These are phyloP conservation scores for Chauna torquata DNA, from an alignment of 2,113 vertebrate species.

Conservation along the genomic window DNA sequence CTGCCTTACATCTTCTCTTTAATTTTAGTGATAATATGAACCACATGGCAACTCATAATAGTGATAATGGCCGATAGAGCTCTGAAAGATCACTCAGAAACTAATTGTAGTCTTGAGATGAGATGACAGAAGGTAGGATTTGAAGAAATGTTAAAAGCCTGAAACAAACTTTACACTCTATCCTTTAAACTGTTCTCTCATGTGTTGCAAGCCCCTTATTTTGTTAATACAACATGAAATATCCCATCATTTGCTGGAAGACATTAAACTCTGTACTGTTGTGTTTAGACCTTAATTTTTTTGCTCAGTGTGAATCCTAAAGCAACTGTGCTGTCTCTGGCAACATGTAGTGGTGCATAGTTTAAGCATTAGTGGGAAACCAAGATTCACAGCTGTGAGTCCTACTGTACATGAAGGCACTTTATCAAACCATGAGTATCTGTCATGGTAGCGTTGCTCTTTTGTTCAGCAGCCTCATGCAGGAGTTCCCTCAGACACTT, in stretches of 20 bases:
- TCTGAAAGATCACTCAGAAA: background rate
- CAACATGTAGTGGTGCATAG: background rate
- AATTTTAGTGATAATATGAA: slow-evolving; percentile 50
- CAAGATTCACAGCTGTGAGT: background rate
- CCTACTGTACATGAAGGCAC: background rate
- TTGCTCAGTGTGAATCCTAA: background rate
- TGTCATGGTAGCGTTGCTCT: background rate
- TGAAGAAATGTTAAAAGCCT: background rate
- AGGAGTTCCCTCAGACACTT: background rate
- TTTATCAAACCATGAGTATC: background rate
- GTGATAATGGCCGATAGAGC: background rate
- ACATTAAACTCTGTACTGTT: background rate
- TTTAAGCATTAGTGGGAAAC: background rate
- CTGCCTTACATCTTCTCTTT: slow-evolving; percentile 6
- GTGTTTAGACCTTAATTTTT: background rate
- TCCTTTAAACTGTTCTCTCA: background rate
- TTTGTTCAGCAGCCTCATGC: background rate
- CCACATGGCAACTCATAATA: background rate
- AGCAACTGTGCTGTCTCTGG: background rate
- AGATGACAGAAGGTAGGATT: background rate
- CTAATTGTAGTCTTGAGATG: background rate
- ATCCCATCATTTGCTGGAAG: background rate
- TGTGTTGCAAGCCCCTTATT: background rate
- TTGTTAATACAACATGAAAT: slow-evolving; percentile 13
- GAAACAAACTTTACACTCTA: background rate